Conservation (phyloP, 2,113 vertebrate genomes). For the Vulpes ferrilata region DNA sequence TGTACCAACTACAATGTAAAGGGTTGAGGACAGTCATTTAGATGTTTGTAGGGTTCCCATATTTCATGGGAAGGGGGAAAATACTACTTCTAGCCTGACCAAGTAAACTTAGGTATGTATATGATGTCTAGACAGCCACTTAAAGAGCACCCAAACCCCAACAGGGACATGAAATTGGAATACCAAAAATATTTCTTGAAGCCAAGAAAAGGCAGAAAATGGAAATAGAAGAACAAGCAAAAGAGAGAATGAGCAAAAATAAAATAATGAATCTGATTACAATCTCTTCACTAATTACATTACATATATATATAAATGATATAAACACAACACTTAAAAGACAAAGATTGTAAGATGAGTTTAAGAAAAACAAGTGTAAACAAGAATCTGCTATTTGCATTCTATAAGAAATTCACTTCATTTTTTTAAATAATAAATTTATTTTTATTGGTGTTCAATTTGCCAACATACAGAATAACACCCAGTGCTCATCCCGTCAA, state of each 20-base stretch:
- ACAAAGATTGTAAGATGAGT: neutral
- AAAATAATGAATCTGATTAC: neutral
- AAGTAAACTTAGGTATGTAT: neutral
- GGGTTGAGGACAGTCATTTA: neutral
- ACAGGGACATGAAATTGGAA: neutral
- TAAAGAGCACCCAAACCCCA: neutral
- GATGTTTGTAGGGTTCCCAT: neutral
- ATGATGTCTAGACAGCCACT: too few species aligned
- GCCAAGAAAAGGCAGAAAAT: neutral
- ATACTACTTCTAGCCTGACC: neutral
- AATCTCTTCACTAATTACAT: neutral
- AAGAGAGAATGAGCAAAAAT: neutral
- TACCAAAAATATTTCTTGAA: neutral
- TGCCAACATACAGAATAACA: too few species aligned
- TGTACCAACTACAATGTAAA: fast-evolving
- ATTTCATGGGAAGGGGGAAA: neutral
- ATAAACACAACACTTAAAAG: neutral
- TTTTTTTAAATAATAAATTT: too few species aligned
- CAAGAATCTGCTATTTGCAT: neutral
- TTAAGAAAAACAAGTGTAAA: neutral
- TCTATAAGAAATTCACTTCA: neutral
- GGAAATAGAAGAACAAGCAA: neutral
- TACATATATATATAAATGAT: neutral
- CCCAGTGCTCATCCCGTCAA: too few species aligned
- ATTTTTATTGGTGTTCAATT: too few species aligned